These are phyloP conservation scores for Bubo blakistoni DNA, from an alignment of 2,113 vertebrate species.

Conservation along the genomic window DNA sequence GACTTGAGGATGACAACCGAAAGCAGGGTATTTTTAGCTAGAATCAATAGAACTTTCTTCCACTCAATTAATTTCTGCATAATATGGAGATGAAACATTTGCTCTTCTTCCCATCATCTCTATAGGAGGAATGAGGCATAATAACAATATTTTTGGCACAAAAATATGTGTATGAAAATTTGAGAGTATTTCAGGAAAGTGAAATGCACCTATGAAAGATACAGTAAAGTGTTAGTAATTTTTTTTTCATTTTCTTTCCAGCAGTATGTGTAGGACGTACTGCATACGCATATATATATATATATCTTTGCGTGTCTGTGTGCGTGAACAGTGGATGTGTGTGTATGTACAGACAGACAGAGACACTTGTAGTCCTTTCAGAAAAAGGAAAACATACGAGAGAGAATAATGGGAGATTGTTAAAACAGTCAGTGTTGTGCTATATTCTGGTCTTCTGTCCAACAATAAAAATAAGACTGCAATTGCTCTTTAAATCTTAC, in stretches of 20 bases:
- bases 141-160: background rate
- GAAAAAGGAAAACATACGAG: background rate
- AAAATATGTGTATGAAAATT: background rate
- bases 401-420: background rate
- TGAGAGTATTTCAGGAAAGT: background rate
- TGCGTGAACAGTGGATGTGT: background rate
- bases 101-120: background rate
- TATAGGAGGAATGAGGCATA: background rate
- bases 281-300: background rate
- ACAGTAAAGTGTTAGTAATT: background rate
- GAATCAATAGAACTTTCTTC: constrained; percentile 36
- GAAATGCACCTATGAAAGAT: background rate
- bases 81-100: background rate
- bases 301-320: background rate
- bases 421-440: background rate
- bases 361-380: background rate
- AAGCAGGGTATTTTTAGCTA: constrained; percentile 12
- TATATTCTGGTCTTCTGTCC: background rate
- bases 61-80: constrained; percentile 51
- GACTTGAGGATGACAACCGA: constrained; percentile 31
- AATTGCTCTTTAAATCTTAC: background rate
- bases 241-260: background rate
- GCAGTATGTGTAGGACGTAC: background rate
- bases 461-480: background rate
- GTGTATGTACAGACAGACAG: background rate